Conservation (phyloP, 2,113 vertebrate genomes). For the Pterocles gutturalis region DNA sequence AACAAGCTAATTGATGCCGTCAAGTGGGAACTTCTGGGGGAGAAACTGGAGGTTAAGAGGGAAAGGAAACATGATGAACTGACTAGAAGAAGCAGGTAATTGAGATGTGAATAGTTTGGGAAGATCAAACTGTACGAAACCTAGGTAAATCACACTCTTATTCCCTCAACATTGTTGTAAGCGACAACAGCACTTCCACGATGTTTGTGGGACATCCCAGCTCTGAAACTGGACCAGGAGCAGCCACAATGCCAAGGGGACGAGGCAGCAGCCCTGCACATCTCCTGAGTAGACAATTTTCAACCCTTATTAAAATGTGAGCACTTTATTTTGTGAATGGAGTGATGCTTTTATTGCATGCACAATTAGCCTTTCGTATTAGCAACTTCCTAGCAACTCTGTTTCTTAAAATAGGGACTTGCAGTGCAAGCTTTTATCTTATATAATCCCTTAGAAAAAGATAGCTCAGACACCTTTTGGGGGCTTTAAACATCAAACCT, state of each 20-base stretch:
- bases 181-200: neutral
- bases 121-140: neutral
- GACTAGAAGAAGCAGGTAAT: neutral
- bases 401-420: conserved; percentile 72
- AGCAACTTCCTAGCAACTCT: conserved; percentile 69
- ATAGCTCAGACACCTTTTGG: conserved; percentile 69
- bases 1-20: neutral
- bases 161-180: neutral
- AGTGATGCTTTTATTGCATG: conserved; percentile 24
- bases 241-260: accelerated
- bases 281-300: neutral
- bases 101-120: neutral
- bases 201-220: neutral
- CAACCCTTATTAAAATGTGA: neutral
- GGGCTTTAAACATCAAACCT: conserved; percentile 76
- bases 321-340: conserved; percentile 70
- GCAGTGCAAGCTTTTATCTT: conserved; percentile 71
- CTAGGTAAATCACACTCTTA: neutral
- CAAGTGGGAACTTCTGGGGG: neutral
- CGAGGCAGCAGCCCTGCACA: neutral
- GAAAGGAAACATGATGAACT: neutral
- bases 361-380: conserved; percentile 55
- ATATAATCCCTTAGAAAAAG: conserved; percentile 72
- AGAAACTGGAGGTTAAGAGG: neutral
- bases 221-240: neutral